Evolutionary conservation across 2,113 vertebrate species (phyloP), one percentile per base, ranked within the genome.

Genomic region (Empidonax traillii): DNA sequence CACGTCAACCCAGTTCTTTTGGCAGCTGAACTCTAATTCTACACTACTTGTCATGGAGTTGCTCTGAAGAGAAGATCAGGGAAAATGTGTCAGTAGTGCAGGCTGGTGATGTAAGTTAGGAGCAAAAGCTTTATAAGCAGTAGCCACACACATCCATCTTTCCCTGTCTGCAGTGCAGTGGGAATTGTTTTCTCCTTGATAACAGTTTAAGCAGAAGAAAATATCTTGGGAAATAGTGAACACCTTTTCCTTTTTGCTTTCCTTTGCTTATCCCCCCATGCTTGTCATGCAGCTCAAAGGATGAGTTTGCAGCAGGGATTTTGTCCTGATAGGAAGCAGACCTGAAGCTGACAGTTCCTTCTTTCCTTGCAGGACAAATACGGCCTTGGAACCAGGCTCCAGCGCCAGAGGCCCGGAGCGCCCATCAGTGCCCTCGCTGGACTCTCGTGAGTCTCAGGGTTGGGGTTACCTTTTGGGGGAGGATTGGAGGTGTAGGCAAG

Each of bases 311-410:
- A 85, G 30, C 25, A 81, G 68, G 75, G 24, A 95, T 73, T 62
- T 53, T 90, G 87, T 93, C 90, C 82, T 47, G 37, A 30, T 71
- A 78, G 87, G 35, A 63, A 58, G 28, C 86, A 71, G 73, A 74
- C 12, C 12, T 39, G 37, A 79, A 61, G 65, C 73, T 97, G 66
- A 93, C 92, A 41, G 87, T 92, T 61, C 28, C 53, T 79, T 69
- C 80, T 89, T 65, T 53, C 62, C 91, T 35, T 89, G 35, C 78
- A 99, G 99, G 99, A 99, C 93, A 99, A 99, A 94, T 99, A 99
- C 0, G 99, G 99, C 78, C 98, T 99, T 83, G 99, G 99, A 90
- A 99, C 99, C 65, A 98, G 99, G 69, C 98, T 99, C 49, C 99
- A 99, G 93, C 98, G 99, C 83, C 99, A 99, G 97, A 98, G 99